Evolutionary conservation across 2,888 invertebrate genomes (phyloP), one percentile per base, ranked within the genome.

Genomic region (Monoplex corrugatus): DNA sequence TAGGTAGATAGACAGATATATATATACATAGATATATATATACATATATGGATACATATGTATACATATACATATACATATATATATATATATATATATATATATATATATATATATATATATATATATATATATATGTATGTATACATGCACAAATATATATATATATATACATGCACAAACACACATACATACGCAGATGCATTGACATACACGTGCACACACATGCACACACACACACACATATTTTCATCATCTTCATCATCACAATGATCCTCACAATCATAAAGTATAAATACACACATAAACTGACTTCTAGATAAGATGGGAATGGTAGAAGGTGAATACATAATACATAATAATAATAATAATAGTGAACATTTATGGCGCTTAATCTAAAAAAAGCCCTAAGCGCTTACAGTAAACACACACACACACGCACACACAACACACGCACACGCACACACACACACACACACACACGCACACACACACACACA

Each of bases 91-190:
- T 6, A 72, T 19, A 72, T 35, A 72, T 35, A 32, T 35, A 72
- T 16, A 72, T 19, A 72, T 35, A 72, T 35, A 72, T 16, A 32
- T 6, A 72, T 35, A 32, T 6, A 72, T 16, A 32, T 35, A 72
- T 28, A 23, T n/a, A 68, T n/a, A 23, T n/a, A 68, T n/a, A 68
- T n/a, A 72, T 35, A 72, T 35, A 72, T 23, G 35, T 23, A 72
- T 0, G 23, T 35, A 72, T 5, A 35, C 6, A 19, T 19, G 3
- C 35, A 72, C 72, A 72, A 8, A 23, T 8, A 72, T 35, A 72
- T n/a, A 68, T n/a, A 68, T n/a, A 68, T n/a, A 68, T n/a, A 68
- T n/a, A 68, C 63, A 68, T n/a, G 28, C 63, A 68, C 63, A 28
- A 19, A 68, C 63, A 68, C 63, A 68, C 63, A 68, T 35, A 32